phyloP scores from a whole-genome alignment of 2,113 vertebrate genomes.

The Lepidothrix coronata region DNA sequence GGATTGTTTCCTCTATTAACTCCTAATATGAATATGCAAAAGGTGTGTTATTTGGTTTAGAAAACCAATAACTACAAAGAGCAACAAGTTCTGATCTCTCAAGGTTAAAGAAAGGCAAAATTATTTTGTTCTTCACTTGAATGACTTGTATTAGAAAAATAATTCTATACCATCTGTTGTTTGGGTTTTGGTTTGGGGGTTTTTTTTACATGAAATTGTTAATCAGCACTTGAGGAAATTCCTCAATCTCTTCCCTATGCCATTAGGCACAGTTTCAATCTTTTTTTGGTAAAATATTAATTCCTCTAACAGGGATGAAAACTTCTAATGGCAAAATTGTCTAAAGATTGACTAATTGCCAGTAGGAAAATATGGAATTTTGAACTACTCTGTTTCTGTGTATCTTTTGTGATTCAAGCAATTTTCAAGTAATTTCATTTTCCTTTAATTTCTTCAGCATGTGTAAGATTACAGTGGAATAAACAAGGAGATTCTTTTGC shows the following conservation, averaged over 20 bases:
- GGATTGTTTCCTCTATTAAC: not conserved
- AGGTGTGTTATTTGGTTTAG: not conserved
- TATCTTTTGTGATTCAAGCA: not conserved
- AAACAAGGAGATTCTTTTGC: slow-evolving; percentile 7
- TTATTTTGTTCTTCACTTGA: slow-evolving; percentile 23
- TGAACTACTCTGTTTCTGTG: not conserved
- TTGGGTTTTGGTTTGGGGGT: not conserved
- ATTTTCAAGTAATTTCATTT: not conserved
- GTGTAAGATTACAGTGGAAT: slow-evolving; percentile 19
- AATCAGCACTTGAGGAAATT: slow-evolving; percentile 57
- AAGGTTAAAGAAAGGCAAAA: slow-evolving; percentile 20
- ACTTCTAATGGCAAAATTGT: slow-evolving; percentile 5
- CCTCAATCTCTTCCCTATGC: slow-evolving; percentile 32
- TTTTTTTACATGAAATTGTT: slow-evolving; percentile 48
- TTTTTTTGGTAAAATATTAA: slow-evolving; percentile 4
- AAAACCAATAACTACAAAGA: not conserved
- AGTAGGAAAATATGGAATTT: not conserved
- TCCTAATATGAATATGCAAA: not conserved
- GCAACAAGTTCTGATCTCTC: not conserved
- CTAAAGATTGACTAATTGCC: slow-evolving; percentile 1
- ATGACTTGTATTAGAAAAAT: slow-evolving; percentile 35
- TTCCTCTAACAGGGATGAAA: not conserved
- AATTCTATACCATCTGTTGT: slow-evolving; percentile 67
- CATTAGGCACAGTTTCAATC: slow-evolving; percentile 20
- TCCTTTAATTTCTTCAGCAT: not conserved